Conservation (phyloP, 2,888 invertebrate species). For the Cryptocephalus moraei region DNA sequence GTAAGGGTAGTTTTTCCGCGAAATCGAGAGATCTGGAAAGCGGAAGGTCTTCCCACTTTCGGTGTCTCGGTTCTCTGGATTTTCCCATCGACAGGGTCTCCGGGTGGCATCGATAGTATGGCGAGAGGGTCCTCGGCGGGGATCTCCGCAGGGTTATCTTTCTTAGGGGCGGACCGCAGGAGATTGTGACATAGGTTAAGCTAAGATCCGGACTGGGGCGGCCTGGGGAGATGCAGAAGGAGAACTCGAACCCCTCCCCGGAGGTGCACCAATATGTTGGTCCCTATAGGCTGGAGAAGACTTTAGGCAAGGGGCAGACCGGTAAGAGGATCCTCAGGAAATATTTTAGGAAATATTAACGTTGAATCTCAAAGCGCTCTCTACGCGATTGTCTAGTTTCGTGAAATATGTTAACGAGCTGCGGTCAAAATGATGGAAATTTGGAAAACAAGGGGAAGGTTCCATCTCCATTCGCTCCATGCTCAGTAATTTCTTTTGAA, state of each 20-base stretch:
- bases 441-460: too few species aligned
- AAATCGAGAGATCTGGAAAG: not conserved
- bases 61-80: not conserved
- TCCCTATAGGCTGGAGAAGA: slow-evolving; percentile 97
- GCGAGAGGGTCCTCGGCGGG: too few species aligned
- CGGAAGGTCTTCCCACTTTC: not conserved
- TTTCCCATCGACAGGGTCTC: not conserved
- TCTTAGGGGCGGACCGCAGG: not conserved
- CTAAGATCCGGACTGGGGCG: slow-evolving; percentile 1
- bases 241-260: slow-evolving; percentile 37
- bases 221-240: slow-evolving; percentile 32
- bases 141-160: too few species aligned
- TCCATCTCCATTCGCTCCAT: too few species aligned
- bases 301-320: slow-evolving; percentile 98
- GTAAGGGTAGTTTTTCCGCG: not conserved
- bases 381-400: too few species aligned
- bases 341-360: not conserved
- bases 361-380: too few species aligned
- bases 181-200: slow-evolving; percentile 15
- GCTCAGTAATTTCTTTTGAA: too few species aligned
- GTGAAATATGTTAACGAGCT: too few species aligned
- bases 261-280: slow-evolving; percentile 92
- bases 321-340: slow-evolving; percentile 49
- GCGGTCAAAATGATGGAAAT: too few species aligned
- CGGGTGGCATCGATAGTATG: not conserved